Evolutionary conservation across 1,140 invertebrate species (phyloP).

Genomic region (Aphelenchoides fujianensis): DNA sequence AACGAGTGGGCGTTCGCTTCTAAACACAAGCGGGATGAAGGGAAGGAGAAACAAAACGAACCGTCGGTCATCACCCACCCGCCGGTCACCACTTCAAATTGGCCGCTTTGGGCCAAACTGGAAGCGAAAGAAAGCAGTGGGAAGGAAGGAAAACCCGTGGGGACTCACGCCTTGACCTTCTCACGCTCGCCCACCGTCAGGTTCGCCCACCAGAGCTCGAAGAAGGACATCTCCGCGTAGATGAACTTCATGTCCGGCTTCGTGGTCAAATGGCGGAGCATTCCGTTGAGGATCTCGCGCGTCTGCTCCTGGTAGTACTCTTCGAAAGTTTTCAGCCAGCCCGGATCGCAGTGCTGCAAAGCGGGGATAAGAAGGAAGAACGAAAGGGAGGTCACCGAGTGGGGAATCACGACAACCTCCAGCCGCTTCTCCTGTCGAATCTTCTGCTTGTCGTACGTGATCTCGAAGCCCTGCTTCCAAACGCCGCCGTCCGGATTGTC

Average conservation of each 20-base stretch:
- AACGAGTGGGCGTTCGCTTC: conserved; percentile 69
- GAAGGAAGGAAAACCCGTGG: not conserved
- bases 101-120: conserved; percentile 66
- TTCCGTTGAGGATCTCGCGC: conserved; percentile 81
- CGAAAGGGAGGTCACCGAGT: too few relatives aligned
- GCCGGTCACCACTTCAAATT: conserved; percentile 70
- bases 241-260: conserved; percentile 84
- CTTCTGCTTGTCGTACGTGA: conserved; percentile 74
- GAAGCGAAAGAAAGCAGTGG: conserved; percentile 58
- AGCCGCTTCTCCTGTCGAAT: conserved; percentile 79
- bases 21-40: not conserved
- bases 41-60: not conserved
- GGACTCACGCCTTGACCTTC: not conserved
- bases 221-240: conserved; percentile 92
- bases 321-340: conserved; percentile 95
- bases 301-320: conserved; percentile 85
- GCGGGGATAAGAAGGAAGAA: too few relatives aligned
- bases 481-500: conserved; percentile 91
- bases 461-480: conserved; percentile 96
- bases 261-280: conserved; percentile 77
- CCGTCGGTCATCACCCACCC: conserved; percentile 72
- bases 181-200: conserved; percentile 71
- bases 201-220: conserved; percentile 86
- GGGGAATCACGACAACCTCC: conserved; percentile 88
- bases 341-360: conserved; percentile 64